These are phyloP conservation scores for Marmota flaviventris DNA, from an alignment of 2,113 vertebrate genomes.

Conservation along the genomic window DNA sequence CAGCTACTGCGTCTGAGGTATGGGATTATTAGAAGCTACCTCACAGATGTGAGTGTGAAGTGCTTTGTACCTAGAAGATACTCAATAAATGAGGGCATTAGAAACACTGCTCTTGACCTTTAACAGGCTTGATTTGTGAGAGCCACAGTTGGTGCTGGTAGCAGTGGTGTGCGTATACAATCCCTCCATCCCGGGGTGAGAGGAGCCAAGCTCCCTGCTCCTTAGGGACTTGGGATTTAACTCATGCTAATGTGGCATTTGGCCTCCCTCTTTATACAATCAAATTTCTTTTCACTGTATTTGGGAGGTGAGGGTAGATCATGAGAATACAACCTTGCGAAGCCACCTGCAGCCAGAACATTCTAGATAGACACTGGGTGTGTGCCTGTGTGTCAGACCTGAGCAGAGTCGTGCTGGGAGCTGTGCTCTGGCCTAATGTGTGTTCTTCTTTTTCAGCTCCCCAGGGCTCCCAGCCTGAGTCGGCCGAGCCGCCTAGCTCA, in stretches of 20 bases:
- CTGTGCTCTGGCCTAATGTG: fast-evolving
- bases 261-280: neutral
- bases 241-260: neutral
- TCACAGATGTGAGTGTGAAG: neutral
- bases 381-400: too few relatives aligned
- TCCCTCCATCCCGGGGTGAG: neutral
- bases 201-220: neutral
- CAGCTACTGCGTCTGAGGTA: neutral
- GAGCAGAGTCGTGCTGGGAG: too few relatives aligned
- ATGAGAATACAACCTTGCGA: neutral
- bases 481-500: conserved; percentile 82
- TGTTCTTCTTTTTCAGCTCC: conserved; percentile 78
- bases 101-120: neutral
- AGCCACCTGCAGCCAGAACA: neutral
- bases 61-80: neutral
- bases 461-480: neutral
- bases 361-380: neutral
- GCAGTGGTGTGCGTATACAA: neutral
- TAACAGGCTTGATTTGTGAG: neutral
- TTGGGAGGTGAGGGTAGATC: neutral
- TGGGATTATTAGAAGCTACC: neutral
- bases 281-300: neutral
- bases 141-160: neutral
- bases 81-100: neutral
- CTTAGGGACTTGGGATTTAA: neutral